Evolutionary conservation across 2,113 vertebrate genomes (phyloP), one percentile per base, ranked within the genome.

Genomic region (Microcebus jonahi): DNA sequence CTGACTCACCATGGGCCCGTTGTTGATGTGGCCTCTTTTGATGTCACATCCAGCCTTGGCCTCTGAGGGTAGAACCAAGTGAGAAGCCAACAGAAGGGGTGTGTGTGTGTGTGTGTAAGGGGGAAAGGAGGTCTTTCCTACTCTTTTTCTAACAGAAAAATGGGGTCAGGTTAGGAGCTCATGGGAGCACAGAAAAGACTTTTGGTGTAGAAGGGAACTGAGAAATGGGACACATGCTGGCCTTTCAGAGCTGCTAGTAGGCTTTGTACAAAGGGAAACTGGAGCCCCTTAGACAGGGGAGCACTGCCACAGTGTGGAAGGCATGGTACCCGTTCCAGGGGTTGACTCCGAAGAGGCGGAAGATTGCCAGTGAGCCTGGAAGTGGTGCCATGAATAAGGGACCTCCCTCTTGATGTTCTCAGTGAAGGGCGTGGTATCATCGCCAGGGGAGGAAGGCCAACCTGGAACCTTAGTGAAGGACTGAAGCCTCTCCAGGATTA

Each of bases 51-150:
- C 45, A 86, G 71, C 53, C 55, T 53, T 65, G 50, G 91, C 21
- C 36, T 84, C 53, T 94, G 50, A 21, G 36, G 59, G 14, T 88
- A 88, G 83, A 91, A 42, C 89, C 85, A 87, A 42, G 65, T 93
- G 80, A 90, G 88, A 96, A 87, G 70, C 45, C 42, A 5, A 31
- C n/a, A 45, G 39, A 5, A 45, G 45, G 39, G 23, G 27, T n/a
- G 20, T 29, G 25, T 48, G 50, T 50, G 61, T 63, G 42, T 20
- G n/a, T 55, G 11, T 23, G 29, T 23, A 18, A 23, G 36, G 48
- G 20, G 8, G 11, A 55, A 34, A 29, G 31, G 4, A 50, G 36
- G 68, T 70, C 39, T 92, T 83, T 50, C 1, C 23, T 36, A 29
- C 39, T 57, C 20, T 59, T 4, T 87, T 91, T 77, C 21, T 73